Base-by-base conservation (phyloP, 2,888 invertebrate species). In the Drosophila prostipennis region DNA sequence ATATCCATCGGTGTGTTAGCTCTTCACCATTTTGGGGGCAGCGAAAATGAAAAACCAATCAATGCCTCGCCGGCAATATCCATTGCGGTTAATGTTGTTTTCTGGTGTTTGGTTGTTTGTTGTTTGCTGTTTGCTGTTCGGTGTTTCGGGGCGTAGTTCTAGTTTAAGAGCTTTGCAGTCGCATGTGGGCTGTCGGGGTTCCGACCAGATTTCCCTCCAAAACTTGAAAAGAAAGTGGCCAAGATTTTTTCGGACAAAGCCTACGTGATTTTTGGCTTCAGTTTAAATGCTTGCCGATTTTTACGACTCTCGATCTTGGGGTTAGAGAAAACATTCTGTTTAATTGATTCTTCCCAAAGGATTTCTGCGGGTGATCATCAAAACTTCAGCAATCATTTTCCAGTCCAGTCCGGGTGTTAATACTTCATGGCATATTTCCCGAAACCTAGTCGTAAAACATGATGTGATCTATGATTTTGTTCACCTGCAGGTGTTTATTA, bases 21-120 rank as follows among this genome's bases (percentile, higher is more conserved):
- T 57, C 51, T 49, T 49, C 61, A 39, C 34, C 64, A 54, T 72
- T 70, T 55, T 56, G 34, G 48, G 56, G 53, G 43, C 23, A 59
- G 48, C 48, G 39, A 72, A 76, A 71, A 67, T 69, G 69, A 71
- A 72, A 78, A 78, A 61, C 77, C 78, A 78, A 78, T 78, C 78
- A 81, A 64, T 78, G 79, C 48, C 52, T 23, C 10, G 63, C 14
- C 43, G 51, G 59, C 69, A 46, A 74, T 77, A 74, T 77, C 59
- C 76, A 79, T 63, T 79, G 63, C 56, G 56, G 56, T 68, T 68
- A 56, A 40, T 68, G 71, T 23, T 53, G 42, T 29, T 48, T 55
- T 42, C 60, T 29, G 43, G 19, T 7, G 32, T 48, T 4, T n/a
- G 37, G 29, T 8, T 46, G 46, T 46, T n/a, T 48, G 32, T 2